Evolutionary conservation across 35 echinoderm and acorn worm species (phyloP), one percentile per base, ranked within the genome.

Genomic region (Hemicentrotus pulcherrimus): DNA sequence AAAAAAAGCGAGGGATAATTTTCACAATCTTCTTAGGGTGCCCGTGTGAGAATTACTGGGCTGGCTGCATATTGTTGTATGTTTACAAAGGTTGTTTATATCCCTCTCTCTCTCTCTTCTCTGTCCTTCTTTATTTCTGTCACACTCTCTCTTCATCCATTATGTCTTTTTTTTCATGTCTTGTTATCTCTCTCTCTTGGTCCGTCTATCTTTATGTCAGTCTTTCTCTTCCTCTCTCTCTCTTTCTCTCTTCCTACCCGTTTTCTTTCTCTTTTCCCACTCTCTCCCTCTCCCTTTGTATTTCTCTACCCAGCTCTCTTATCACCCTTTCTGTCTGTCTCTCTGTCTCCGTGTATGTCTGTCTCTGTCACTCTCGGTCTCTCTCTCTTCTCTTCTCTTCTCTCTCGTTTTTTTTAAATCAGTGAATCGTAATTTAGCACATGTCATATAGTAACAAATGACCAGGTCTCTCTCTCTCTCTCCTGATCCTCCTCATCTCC

Each of bases 1-100:
- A 90, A 90, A 78, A 78, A 78, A 78, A 78, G 5, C 19, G 65
- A 78, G 28, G 65, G 65, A 78, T 78, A 78, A 78, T 78, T 78
- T 78, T 24, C 65, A 78, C 65, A 15, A 78, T 78, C 65, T 78
- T 78, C 65, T 78, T 28, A 28, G 2, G 65, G 65, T 78, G 65
- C 18, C 19, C 28, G 3, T 78, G 65, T 78, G 18, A 78, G 65
- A 78, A 78, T 78, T 78, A 78, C 28, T 70, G 18, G 16, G 61
- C 24, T 78, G 4, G 65, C 28, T 28, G 22, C 65, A 28, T 28
- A 78, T n/a, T 78, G 65, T 78, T 78, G 24, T 78, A 28, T n/a
- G 65, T 78, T 78, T 78, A n/a, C 65, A 78, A n/a, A 78, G 18
- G 22, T 78, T 78, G 65, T 78, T 78, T n/a, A 78, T 22, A 78